These are phyloP conservation scores for Atlantisia rogersi DNA, from an alignment of 2,113 vertebrate genomes.

Conservation along the genomic window DNA sequence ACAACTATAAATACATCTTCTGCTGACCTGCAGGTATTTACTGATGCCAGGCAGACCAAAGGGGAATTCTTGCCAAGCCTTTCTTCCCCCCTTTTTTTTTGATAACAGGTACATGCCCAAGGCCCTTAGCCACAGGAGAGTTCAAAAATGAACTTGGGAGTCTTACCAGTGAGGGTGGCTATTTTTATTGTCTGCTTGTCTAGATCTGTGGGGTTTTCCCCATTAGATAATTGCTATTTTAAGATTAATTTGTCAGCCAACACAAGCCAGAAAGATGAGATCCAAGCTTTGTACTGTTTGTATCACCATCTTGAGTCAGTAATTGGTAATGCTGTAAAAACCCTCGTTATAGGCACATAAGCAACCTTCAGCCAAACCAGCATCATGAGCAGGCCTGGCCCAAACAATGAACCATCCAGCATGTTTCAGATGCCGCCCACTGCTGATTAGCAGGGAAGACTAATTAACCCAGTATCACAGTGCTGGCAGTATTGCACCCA, in stretches of 20 bases:
- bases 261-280: slow-evolving; percentile 51
- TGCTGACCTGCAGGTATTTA: slow-evolving; percentile 48
- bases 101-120: slow-evolving; percentile 5
- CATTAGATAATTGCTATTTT: slow-evolving; percentile 74
- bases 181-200: slow-evolving; percentile 61
- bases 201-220: slow-evolving; percentile 56
- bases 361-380: slow-evolving; percentile 10
- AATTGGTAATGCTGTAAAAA: slow-evolving; percentile 62
- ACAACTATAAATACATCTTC: slow-evolving; percentile 51
- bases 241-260: slow-evolving; percentile 58
- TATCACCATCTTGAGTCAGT: slow-evolving; percentile 77
- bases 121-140: not conserved
- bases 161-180: not conserved
- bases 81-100: not conserved
- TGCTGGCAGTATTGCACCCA: not conserved
- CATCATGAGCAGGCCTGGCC: not conserved
- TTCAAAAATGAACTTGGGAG: not conserved
- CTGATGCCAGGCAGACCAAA: slow-evolving; percentile 30
- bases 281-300: slow-evolving; percentile 68
- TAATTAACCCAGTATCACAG: not conserved
- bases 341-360: slow-evolving; percentile 42
- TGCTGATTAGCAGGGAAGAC: not conserved
- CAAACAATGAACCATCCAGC: not conserved
- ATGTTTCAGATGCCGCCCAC: not conserved
- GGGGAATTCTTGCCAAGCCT: not conserved